These are phyloP conservation scores for Drosophila subsilvestris DNA, from an alignment of 2,888 invertebrate species.

Conservation along the genomic window DNA sequence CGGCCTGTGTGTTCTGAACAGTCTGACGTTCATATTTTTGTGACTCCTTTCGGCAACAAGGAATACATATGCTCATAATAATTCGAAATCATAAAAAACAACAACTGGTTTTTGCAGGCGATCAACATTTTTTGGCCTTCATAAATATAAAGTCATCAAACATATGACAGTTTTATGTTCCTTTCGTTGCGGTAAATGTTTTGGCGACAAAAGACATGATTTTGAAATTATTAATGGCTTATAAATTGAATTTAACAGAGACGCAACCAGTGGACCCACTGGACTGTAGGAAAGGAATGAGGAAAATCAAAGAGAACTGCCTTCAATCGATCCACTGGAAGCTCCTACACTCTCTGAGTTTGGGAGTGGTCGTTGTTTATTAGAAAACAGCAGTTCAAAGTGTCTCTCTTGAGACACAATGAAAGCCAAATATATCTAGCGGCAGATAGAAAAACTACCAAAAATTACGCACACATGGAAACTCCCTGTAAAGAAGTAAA, in stretches of 20 bases:
- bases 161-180: conserved; percentile 80
- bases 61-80: conserved; percentile 71
- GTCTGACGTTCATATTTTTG: conserved; percentile 47
- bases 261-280: not conserved
- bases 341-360: not conserved
- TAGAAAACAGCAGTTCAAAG: not conserved
- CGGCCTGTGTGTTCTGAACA: conserved; percentile 81
- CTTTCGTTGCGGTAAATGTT: conserved; percentile 77
- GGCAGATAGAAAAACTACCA: not conserved
- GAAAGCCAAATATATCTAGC: not conserved
- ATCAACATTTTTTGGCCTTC: conserved; percentile 72
- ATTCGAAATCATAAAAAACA: conserved; percentile 58
- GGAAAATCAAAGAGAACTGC: not conserved
- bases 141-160: conserved; percentile 82
- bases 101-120: conserved; percentile 57
- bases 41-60: conserved; percentile 39
- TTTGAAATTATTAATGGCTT: conserved; percentile 72
- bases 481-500: not conserved
- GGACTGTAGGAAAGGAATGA: not conserved
- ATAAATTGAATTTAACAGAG: conserved; percentile 51
- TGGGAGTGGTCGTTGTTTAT: not conserved
- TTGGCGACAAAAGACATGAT: conserved; percentile 76
- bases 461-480: not conserved
- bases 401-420: no score
- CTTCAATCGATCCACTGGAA: not conserved